phyloP scores from a whole-genome alignment of 2,888 invertebrate genomes.

The Caenorhabditis uteleia region DNA sequence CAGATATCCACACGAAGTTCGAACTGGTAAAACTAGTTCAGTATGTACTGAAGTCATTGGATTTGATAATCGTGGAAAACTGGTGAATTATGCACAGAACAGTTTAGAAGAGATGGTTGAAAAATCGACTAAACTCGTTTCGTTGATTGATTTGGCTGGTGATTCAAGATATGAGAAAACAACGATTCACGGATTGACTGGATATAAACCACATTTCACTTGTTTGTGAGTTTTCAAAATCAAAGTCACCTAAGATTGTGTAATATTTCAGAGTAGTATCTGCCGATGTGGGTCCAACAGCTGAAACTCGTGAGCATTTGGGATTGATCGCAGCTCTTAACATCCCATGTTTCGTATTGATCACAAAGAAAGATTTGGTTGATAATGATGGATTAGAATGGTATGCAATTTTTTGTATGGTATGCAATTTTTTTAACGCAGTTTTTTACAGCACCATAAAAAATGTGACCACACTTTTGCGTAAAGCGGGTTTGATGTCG shows the following conservation, averaged over 20 bases:
- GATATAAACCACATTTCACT: conserved; percentile 71
- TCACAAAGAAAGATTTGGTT: conserved; percentile 91
- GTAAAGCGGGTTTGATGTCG: conserved; percentile 45
- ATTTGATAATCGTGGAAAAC: conserved; percentile 77
- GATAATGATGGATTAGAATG: conserved; percentile 70
- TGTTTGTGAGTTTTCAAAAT: conserved; percentile 75
- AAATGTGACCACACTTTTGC: conserved; percentile 40
- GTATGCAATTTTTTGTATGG: conserved; percentile 7
- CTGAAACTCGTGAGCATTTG: conserved; percentile 85
- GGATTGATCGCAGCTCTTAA: conserved; percentile 76
- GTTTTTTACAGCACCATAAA: conserved; percentile 40
- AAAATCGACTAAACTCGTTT: conserved; percentile 87
- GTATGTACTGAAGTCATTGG: conserved; percentile 87
- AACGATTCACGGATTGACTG: conserved; percentile 84
- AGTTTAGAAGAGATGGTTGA: conserved; percentile 82
- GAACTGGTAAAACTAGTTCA: conserved; percentile 91
- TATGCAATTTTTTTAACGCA: conserved; percentile 5
- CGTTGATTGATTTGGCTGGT: conserved; percentile 93
- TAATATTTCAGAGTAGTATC: conserved; percentile 74
- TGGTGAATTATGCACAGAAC: conserved; percentile 62
- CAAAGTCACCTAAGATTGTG: not conserved
- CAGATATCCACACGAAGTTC: conserved; percentile 88
- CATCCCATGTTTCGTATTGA: conserved; percentile 87
- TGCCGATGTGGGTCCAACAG: conserved; percentile 75
- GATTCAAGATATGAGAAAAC: conserved; percentile 94